phyloP scores from a whole-genome alignment of 1,140 invertebrate species.

The Zaprionus taronus region DNA sequence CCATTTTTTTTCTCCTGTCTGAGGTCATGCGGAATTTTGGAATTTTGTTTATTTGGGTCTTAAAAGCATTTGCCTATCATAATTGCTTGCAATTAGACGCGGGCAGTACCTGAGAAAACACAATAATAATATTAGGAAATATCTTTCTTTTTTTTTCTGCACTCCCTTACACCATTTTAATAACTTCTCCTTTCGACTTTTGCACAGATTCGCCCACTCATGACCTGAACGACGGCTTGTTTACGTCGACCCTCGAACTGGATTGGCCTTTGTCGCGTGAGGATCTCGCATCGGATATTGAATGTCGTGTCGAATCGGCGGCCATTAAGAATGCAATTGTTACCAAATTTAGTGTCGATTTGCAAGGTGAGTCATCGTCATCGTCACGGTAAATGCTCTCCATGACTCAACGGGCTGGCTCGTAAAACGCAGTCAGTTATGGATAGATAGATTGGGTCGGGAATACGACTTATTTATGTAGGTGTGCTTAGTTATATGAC shows the following conservation, averaged over 20 bases:
- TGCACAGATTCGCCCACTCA: slow-evolving; percentile 72
- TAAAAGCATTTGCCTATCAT: slow-evolving; percentile 47
- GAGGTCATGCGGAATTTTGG: slow-evolving; percentile 21
- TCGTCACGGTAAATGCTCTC: slow-evolving; percentile 8
- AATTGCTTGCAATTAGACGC: slow-evolving; percentile 49
- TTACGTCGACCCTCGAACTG: slow-evolving; percentile 87
- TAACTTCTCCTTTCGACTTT: background rate
- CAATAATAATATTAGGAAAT: slow-evolving; percentile 3
- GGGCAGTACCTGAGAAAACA: slow-evolving; percentile 9
- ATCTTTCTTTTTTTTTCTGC: background rate
- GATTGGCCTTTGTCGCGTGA: slow-evolving; percentile 89
- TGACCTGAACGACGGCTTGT: slow-evolving; percentile 86
- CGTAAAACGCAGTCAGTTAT: slow-evolving; percentile 21
- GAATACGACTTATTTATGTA: slow-evolving; percentile 36
- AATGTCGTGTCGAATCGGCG: slow-evolving; percentile 91
- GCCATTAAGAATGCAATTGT: slow-evolving; percentile 86
- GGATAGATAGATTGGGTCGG: background rate
- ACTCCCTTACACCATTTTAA: background rate
- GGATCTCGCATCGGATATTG: slow-evolving; percentile 90
- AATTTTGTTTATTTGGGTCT: slow-evolving; percentile 44
- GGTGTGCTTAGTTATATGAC: slow-evolving; percentile 49
- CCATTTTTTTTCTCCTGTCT: slow-evolving; percentile 31
- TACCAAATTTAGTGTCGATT: slow-evolving; percentile 89
- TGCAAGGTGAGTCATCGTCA: slow-evolving; percentile 88
- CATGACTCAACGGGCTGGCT: slow-evolving; percentile 7